phyloP scores from a whole-genome alignment of 2,888 invertebrate species.

The Capitulum mitella region DNA sequence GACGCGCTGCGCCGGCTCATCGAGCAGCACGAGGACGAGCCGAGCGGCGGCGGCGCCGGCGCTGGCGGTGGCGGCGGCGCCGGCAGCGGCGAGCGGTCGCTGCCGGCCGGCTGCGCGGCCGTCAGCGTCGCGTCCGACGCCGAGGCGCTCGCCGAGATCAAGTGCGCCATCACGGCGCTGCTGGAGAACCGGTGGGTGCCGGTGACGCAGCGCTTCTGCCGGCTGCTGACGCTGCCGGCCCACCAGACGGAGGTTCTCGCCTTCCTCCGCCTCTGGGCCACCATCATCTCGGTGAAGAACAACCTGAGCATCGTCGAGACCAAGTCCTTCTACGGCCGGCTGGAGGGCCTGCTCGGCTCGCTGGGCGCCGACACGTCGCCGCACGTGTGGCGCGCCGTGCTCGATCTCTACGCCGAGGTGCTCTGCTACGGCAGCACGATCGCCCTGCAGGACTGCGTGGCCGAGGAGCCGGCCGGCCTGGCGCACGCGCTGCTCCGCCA shows the following conservation, averaged over 20 bases:
- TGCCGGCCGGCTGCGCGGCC: neutral
- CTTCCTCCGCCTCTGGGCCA: slow-evolving; percentile 79
- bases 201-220: slow-evolving; percentile 24
- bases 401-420: slow-evolving; percentile 81
- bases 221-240: neutral
- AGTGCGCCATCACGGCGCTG: slow-evolving; percentile 22
- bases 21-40: slow-evolving; percentile 10
- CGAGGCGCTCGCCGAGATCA: slow-evolving; percentile 1
- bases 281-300: slow-evolving; percentile 81
- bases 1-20: slow-evolving; percentile 13
- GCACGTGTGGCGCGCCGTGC: slow-evolving; percentile 72
- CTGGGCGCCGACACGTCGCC: slow-evolving; percentile 55
- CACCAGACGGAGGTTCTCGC: slow-evolving; percentile 48
- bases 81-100: too few species aligned
- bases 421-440: slow-evolving; percentile 84
- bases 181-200: slow-evolving; percentile 5
- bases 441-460: slow-evolving; percentile 75
- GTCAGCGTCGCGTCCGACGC: neutral
- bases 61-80: too few species aligned
- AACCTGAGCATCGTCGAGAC: slow-evolving; percentile 83
- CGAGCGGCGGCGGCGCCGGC: neutral
- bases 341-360: slow-evolving; percentile 48
- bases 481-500: slow-evolving; percentile 78
- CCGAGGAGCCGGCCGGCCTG: slow-evolving; percentile 77
- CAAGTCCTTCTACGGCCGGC: slow-evolving; percentile 75